Evolutionary conservation across 1,140 invertebrate genomes (phyloP).

Genomic region (Sweltsa coloradensis): DNA sequence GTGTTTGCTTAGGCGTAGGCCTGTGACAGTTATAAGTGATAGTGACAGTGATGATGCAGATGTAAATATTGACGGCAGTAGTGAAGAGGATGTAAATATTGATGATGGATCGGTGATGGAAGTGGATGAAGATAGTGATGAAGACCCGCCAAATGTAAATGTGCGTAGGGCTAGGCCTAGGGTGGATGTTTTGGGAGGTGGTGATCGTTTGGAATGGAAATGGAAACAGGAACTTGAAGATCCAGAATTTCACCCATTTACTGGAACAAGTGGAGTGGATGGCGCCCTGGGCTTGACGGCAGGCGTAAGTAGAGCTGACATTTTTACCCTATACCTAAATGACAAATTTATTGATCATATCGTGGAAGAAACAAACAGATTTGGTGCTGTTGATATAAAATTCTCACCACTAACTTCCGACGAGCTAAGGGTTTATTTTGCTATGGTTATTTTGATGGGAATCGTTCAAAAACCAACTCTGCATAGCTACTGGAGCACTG

Average conservation of each 20-base stretch:
- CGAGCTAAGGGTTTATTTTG: neutral
- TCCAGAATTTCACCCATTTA: neutral
- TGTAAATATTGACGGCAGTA: no score
- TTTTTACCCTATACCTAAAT: neutral
- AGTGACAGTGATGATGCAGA: no score
- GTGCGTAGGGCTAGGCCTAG: no score
- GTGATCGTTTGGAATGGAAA: neutral
- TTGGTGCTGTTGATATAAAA: neutral
- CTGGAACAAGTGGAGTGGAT: neutral
- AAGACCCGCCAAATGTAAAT: no score
- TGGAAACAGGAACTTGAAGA: neutral
- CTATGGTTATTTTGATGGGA: no score
- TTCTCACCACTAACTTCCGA: neutral
- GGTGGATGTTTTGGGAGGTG: neutral
- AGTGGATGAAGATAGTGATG: no score
- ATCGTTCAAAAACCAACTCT: neutral
- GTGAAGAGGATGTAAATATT: no score
- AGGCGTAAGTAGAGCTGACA: neutral
- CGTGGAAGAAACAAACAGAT: constrained; percentile 2
- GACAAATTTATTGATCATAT: constrained; percentile 1
- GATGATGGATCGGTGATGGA: no score
- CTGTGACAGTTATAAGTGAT: no score
- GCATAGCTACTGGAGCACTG: no score
- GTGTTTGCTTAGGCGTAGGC: no score
- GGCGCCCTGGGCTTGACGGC: neutral